A percentile compares a stretch with the other conserved stretches of the same genome.
Evolutionary conservation across 2,797 vertebrate species (phyloP).

Genomic region (Myiothlypis chrysogaster): DNA sequence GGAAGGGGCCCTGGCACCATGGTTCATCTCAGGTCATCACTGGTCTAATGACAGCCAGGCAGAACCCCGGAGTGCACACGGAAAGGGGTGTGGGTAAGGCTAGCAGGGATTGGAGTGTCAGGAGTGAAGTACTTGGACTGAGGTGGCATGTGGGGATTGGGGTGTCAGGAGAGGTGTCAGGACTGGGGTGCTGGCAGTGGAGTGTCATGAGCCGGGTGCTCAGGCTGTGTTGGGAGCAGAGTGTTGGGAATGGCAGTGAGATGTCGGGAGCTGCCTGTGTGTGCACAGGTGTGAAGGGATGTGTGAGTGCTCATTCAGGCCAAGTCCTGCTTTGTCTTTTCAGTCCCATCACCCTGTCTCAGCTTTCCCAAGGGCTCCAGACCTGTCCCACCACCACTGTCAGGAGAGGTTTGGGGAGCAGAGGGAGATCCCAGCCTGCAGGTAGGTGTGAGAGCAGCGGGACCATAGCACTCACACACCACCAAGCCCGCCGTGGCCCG

Average conservation of each 20-base stretch:
- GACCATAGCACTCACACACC: rapidly evolving
- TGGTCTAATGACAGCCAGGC: rapidly evolving
- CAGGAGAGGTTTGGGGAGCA: not conserved
- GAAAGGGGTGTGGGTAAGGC: not conserved
- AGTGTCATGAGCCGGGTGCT: not conserved
- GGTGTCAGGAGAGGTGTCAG: not conserved
- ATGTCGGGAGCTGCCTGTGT: rapidly evolving
- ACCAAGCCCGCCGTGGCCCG: rapidly evolving
- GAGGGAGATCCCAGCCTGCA: rapidly evolving
- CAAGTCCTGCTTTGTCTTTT: not conserved
- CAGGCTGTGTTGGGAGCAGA: too few species aligned
- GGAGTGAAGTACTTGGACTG: not conserved
- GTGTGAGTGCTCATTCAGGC: rapidly evolving
- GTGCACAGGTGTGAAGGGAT: rapidly evolving
- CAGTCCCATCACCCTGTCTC: not conserved
- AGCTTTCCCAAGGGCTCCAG: not conserved
- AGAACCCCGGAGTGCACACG: rapidly evolving
- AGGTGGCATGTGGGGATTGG: rapidly evolving
- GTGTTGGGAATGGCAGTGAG: not conserved
- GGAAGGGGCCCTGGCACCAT: not conserved
- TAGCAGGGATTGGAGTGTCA: rapidly evolving
- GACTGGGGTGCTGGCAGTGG: rapidly evolving
- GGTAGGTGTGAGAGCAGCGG: rapidly evolving
- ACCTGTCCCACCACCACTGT: not conserved
- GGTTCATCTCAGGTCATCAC: constrained; percentile 6